These are phyloP conservation scores for Gila robusta DNA, from an alignment of 2,797 vertebrate genomes.

Conservation along the genomic window DNA sequence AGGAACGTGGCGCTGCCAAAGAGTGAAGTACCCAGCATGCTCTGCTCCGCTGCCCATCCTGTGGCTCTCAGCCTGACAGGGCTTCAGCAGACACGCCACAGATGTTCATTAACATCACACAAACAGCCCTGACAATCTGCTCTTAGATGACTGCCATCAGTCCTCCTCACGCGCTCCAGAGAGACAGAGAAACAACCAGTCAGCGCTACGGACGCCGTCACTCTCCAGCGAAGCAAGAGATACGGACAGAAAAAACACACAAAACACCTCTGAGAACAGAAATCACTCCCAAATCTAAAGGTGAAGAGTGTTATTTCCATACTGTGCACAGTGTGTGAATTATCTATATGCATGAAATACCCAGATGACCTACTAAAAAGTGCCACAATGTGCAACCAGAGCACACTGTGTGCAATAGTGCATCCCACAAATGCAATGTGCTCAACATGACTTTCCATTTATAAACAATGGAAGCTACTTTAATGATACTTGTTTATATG, in stretches of 20 bases:
- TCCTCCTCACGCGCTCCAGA: not conserved
- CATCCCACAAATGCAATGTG: not conserved
- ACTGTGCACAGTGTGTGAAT: not conserved
- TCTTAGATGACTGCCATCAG: constrained; percentile 22
- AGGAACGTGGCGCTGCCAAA: constrained; percentile 18
- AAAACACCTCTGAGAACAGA: not conserved
- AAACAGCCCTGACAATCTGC: constrained; percentile 24
- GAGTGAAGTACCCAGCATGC: constrained; percentile 33
- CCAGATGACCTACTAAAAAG: not conserved
- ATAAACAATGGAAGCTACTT: not conserved
- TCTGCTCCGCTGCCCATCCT: constrained; percentile 28
- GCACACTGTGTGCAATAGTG: not conserved
- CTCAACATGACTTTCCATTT: not conserved
- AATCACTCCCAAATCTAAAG: not conserved
- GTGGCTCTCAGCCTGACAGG: constrained; percentile 40
- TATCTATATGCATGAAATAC: not conserved
- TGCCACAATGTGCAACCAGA: not conserved
- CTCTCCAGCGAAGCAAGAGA: not conserved
- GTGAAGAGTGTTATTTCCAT: not conserved
- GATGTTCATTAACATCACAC: constrained; percentile 58
- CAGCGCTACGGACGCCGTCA: not conserved
- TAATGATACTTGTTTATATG: not conserved
- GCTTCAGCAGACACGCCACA: constrained; percentile 40
- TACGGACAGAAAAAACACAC: not conserved
- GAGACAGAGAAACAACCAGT: constrained; percentile 17